phyloP scores from a whole-genome alignment of 2,888 invertebrate species.

The Agriotes lineatus region DNA sequence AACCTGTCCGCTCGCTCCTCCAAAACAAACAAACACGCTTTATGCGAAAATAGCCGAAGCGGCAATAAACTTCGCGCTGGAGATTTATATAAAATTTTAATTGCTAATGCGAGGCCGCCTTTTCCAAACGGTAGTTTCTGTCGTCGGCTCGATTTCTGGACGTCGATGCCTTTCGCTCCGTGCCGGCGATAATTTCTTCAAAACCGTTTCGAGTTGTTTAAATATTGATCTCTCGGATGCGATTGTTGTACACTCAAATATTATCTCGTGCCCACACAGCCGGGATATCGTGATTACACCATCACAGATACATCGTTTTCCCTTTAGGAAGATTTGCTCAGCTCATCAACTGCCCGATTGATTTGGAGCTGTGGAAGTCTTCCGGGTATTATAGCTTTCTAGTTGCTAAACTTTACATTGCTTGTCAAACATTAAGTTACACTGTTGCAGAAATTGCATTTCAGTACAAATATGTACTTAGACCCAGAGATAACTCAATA shows the following conservation, averaged over 20 bases:
- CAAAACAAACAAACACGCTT: neutral
- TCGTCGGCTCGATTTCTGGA: slow-evolving; percentile 6
- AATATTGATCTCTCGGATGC: slow-evolving; percentile 8
- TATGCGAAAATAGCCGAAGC: no score
- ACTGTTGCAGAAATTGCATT: no score
- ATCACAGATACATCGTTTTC: neutral
- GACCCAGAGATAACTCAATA: no score
- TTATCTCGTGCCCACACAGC: slow-evolving; percentile 5
- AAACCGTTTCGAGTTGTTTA: neutral
- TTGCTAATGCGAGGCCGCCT: neutral
- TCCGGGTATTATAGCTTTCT: no score
- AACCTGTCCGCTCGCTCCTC: neutral
- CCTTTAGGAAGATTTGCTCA: neutral
- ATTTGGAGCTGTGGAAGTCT: no score
- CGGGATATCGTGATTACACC: neutral
- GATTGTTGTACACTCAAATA: slow-evolving; percentile 12
- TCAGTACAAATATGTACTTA: no score
- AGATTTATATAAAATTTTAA: slow-evolving; percentile 6
- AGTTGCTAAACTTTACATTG: no score
- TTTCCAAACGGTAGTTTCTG: neutral
- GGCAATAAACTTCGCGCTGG: neutral
- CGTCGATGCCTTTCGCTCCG: slow-evolving; percentile 2
- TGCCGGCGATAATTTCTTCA: neutral
- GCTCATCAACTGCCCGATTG: neutral
- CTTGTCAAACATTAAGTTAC: no score